These are phyloP conservation scores for Chitala chitala DNA, from an alignment of 2,113 vertebrate species.

Conservation along the genomic window DNA sequence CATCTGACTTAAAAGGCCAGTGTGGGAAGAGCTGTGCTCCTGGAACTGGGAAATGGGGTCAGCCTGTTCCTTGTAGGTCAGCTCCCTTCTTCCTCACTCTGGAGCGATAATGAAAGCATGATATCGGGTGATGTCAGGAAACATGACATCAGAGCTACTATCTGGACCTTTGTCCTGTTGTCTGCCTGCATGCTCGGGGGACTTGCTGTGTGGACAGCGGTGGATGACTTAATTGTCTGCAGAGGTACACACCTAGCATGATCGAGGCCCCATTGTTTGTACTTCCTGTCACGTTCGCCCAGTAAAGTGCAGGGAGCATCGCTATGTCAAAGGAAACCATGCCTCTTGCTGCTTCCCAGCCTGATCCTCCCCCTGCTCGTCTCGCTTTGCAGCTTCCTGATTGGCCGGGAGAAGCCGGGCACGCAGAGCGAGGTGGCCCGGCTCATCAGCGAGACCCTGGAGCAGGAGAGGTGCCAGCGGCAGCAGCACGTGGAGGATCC, in stretches of 20 bases:
- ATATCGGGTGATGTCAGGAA: not conserved
- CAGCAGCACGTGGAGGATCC: constrained; percentile 70
- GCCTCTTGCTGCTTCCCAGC: not conserved
- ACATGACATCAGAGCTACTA: constrained; percentile 5
- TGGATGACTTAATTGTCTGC: constrained; percentile 39
- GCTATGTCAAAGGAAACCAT: not conserved
- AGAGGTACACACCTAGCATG: constrained; percentile 10
- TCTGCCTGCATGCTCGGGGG: not conserved
- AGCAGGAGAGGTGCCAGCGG: constrained; percentile 77
- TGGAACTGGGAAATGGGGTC: too few species aligned
- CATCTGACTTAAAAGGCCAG: constrained; percentile 8
- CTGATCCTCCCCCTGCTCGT: constrained; percentile 20
- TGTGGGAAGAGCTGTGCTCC: too few species aligned
- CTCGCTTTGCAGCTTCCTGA: constrained; percentile 72
- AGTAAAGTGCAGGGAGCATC: not conserved
- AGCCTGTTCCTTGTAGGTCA: too few species aligned
- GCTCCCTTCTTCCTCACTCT: too few species aligned
- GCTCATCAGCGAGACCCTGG: constrained; percentile 85
- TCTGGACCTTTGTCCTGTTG: not conserved
- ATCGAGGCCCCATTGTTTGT: not conserved
- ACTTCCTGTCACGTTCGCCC: constrained; percentile 2
- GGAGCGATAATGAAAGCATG: too few species aligned
- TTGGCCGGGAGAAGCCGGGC: constrained; percentile 86
- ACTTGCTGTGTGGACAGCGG: not conserved
- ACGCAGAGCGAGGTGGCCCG: constrained; percentile 85